Conservation (phyloP, 2,888 invertebrate genomes). For the Arctia plantaginis region DNA sequence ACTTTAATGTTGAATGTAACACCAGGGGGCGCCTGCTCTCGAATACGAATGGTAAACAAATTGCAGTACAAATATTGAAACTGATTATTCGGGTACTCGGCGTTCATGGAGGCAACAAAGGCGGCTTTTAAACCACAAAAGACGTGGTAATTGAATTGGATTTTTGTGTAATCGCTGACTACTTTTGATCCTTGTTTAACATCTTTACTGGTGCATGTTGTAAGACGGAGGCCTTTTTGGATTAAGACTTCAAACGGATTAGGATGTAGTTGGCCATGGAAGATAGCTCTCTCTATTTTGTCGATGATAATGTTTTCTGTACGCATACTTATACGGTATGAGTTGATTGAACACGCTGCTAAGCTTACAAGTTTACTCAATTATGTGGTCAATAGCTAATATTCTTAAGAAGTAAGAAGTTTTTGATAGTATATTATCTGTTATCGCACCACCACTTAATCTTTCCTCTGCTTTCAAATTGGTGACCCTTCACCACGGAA, state of each 20-base stretch:
- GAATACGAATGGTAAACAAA: constrained; percentile 71
- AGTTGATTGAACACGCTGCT: not conserved
- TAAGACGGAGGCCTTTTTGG: constrained; percentile 46
- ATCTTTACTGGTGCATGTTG: constrained; percentile 58
- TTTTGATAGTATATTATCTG: not conserved
- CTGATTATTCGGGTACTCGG: constrained; percentile 77
- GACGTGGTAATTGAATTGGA: constrained; percentile 81
- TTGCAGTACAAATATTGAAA: constrained; percentile 79
- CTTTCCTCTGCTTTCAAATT: not conserved
- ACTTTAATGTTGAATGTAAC: constrained; percentile 69
- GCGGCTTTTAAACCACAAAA: constrained; percentile 83
- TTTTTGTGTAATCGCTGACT: constrained; percentile 75
- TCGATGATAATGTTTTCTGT: not conserved
- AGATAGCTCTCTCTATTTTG: not conserved
- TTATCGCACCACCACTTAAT: not conserved
- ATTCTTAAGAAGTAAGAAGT: not conserved
- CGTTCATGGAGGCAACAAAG: constrained; percentile 60
- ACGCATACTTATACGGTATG: not conserved
- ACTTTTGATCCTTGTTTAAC: constrained; percentile 77
- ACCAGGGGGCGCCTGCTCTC: constrained; percentile 73
- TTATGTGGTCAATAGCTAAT: not conserved
- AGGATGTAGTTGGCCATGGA: constrained; percentile 1
- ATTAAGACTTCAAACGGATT: constrained; percentile 20
- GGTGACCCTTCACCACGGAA: not conserved
- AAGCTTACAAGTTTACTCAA: not conserved